Evolutionary conservation across 2,113 vertebrate genomes (phyloP).

Genomic region (Neoarius graeffei): DNA sequence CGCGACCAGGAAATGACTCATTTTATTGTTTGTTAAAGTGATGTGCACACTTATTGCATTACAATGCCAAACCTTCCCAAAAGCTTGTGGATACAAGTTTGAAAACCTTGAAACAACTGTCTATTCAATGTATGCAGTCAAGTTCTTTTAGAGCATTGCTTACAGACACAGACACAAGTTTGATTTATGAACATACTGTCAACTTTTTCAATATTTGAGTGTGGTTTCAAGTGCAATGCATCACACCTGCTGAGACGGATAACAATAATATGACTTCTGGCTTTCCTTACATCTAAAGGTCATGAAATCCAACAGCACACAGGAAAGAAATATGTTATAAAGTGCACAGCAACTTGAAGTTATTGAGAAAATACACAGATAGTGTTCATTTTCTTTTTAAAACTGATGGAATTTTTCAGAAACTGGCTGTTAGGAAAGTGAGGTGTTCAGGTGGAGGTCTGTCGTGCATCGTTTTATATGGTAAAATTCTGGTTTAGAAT

Average conservation of each 20-base stretch:
- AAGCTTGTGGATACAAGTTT: not conserved
- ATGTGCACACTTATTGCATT: not conserved
- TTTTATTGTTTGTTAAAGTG: constrained; percentile 28
- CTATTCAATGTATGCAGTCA: not conserved
- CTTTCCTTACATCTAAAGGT: not conserved
- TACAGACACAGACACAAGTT: not conserved
- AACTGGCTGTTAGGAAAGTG: not conserved
- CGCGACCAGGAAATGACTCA: constrained; percentile 46
- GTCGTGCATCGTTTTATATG: not conserved
- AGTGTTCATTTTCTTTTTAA: not conserved
- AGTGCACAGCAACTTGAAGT: not conserved
- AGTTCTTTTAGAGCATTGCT: not conserved
- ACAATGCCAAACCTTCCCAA: not conserved
- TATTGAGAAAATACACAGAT: not conserved
- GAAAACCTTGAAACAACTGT: not conserved
- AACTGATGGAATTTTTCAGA: not conserved
- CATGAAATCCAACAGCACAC: not conserved
- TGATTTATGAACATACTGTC: not conserved
- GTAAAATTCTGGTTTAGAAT: not conserved
- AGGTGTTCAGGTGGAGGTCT: not conserved
- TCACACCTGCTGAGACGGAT: not conserved
- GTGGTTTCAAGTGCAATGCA: not conserved
- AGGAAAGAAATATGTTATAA: not conserved
- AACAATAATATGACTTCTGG: not conserved
- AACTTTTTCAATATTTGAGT: not conserved